Base-by-base conservation (phyloP, 2,888 invertebrate species). In the Chouioia cunea region DNA sequence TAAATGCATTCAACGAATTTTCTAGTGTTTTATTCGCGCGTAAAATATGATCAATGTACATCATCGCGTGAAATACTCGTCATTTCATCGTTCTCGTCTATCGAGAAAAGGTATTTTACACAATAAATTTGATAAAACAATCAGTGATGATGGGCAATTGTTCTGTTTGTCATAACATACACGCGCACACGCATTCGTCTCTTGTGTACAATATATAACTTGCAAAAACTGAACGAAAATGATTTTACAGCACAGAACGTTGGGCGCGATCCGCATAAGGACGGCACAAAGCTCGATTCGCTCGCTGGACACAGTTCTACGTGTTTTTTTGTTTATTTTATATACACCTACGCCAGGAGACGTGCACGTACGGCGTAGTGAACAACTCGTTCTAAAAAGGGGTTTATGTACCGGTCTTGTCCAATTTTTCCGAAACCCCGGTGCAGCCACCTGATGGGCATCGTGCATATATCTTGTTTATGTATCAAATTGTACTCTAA, bases 241-340 rank as follows among this genome's bases (percentile, higher is more conserved):
- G 47, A 59, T 48, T 54, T 59, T 36, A 63, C 62, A 63, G 71
- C 66, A 20, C 20, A 53, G 47, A 63, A 63, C 36, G 22, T 63
- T 66, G 18, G 20, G 71, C 53, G 57, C 57, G 18, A 71, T 62
- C 65, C 65, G 53, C 27, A 16, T 53, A 22, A 56, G 62, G 66
- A 71, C 71, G 63, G 62, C 62, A 63, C 63, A 57, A 65, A 62
- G 50, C 54, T 58, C 58, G 52, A 58, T 69, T 69, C 46, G 27
- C 27, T 63, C 43, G 58, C 63, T 67, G 58, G 50, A 67, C 44
- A 71, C 8, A 59, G 53, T 47, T 66, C 59, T 47, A 63, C 15
- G 63, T 44, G 22, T 15, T 63, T 22, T 4, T 46, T 14, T 46
- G 46, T 27, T 18, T 53, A 2, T 68, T 36, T 15, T 66, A 71